These are phyloP conservation scores for Dipodomys stephensi DNA, from an alignment of 2,113 vertebrate genomes.

Conservation along the genomic window DNA sequence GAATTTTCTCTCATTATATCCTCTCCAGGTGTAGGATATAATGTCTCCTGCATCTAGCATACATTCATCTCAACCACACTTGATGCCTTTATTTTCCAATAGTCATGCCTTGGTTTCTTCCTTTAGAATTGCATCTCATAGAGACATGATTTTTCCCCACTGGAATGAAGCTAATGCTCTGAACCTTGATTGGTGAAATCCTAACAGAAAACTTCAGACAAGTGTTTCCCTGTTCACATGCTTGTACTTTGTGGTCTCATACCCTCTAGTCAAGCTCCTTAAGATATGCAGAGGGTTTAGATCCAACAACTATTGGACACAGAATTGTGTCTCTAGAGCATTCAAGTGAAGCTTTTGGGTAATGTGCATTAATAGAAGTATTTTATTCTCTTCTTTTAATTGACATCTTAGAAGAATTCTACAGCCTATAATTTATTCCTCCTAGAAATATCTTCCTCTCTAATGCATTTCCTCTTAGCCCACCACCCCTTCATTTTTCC, in stretches of 20 bases:
- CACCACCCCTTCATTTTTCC: not conserved
- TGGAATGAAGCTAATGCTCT: not conserved
- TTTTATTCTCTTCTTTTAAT: not conserved
- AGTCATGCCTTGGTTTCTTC: not conserved
- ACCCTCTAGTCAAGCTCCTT: not conserved
- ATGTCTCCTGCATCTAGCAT: too few species aligned
- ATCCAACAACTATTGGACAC: not conserved
- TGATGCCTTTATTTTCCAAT: slow-evolving; percentile 11
- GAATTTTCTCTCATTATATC: slow-evolving; percentile 11
- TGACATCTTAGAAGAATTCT: not conserved
- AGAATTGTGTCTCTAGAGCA: not conserved
- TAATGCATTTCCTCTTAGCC: not conserved
- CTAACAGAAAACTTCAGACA: not conserved
- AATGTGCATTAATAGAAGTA: not conserved
- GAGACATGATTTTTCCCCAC: not conserved
- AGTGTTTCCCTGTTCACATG: not conserved
- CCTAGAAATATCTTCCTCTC: not conserved
- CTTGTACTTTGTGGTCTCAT: not conserved
- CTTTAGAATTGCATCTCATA: not conserved
- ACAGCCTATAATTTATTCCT: not conserved
- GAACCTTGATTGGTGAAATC: not conserved
- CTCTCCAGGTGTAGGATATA: not conserved
- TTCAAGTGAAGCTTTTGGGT: not conserved
- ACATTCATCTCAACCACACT: not conserved
- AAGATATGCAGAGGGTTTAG: not conserved